Evolutionary conservation across 2,888 invertebrate species (phyloP).

Genomic region (Rotaria socialis): DNA sequence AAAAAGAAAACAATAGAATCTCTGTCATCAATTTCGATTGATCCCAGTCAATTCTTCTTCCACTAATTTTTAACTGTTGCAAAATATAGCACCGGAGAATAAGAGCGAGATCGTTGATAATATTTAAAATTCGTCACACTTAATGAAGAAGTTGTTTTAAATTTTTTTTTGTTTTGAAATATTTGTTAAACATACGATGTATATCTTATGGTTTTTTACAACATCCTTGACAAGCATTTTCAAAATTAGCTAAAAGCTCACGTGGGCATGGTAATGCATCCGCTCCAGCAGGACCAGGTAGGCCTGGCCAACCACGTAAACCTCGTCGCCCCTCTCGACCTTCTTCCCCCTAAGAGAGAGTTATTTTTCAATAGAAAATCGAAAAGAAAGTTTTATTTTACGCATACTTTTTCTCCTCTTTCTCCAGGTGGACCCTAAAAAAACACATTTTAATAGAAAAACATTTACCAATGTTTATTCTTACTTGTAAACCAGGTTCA

Average conservation of each 20-base stretch:
- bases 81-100: conserved; percentile 24
- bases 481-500: neutral
- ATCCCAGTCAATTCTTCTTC: neutral
- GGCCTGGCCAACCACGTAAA: conserved; percentile 23
- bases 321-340: conserved; percentile 4
- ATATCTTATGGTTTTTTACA: neutral
- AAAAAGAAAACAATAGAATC: neutral
- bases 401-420: conserved; percentile 22
- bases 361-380: neutral
- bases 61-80: conserved; percentile 10
- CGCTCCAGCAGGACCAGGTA: conserved; percentile 23
- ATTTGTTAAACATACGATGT: neutral
- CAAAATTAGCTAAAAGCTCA: neutral
- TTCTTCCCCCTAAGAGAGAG: neutral
- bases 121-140: neutral
- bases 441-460: neutral
- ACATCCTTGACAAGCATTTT: neutral
- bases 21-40: neutral
- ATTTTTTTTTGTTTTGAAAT: neutral
- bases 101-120: neutral
- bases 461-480: neutral
- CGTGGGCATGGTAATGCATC: conserved; percentile 36
- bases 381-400: neutral
- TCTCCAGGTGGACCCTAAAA: neutral
- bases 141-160: neutral